Percentiles rank a stretch among this genome's conserved stretches.
Evolutionary conservation across 2,113 vertebrate genomes (phyloP).

Genomic region (Plectropomus leopardus): DNA sequence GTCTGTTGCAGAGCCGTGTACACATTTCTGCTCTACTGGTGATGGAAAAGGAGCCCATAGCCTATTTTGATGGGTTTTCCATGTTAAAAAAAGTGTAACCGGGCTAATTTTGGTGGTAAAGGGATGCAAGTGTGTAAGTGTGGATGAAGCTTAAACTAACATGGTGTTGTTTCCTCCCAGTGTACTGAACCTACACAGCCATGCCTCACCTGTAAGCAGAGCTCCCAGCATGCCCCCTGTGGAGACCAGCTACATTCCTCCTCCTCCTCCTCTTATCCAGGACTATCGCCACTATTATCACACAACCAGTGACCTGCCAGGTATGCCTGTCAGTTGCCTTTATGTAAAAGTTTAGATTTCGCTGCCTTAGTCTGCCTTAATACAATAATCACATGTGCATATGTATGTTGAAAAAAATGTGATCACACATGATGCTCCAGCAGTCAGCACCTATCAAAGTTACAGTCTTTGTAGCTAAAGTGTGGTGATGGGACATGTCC

Average conservation of each 20-base stretch:
- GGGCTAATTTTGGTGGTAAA: too few species aligned
- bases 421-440: not conserved
- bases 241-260: constrained; percentile 96
- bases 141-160: not conserved
- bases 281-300: constrained; percentile 99
- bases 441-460: not conserved
- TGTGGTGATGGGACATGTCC: not conserved
- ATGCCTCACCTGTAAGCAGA: constrained; percentile 92
- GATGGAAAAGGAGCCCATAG: too few species aligned
- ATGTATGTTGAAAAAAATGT: not conserved
- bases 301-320: constrained; percentile 93
- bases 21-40: too few species aligned
- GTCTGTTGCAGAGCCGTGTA: too few species aligned
- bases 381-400: not conserved
- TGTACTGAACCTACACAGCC: constrained; percentile 93
- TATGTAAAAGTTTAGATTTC: not conserved
- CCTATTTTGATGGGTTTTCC: too few species aligned
- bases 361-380: not conserved
- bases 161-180: constrained; percentile 61
- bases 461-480: not conserved
- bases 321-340: constrained; percentile 71
- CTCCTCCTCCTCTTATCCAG: constrained; percentile 93
- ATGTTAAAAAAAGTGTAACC: too few species aligned
- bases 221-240: constrained; percentile 96
- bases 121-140: too few species aligned